These are phyloP conservation scores for Platycheirus rosarum DNA, from an alignment of 2,888 invertebrate genomes.

Conservation along the genomic window DNA sequence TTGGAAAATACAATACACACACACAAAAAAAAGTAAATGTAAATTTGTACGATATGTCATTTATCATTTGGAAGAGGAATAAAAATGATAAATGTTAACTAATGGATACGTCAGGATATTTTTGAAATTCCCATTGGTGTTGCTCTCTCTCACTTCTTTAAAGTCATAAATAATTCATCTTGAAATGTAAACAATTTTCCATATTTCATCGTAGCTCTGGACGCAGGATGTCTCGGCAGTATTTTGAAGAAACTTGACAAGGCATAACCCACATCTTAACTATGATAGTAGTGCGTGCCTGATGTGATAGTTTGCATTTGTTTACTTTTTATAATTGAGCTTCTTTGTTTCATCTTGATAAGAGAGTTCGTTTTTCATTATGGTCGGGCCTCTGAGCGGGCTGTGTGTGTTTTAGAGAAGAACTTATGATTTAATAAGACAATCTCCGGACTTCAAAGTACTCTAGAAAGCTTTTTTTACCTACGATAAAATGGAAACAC, in stretches of 20 bases:
- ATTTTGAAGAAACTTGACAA: conserved; percentile 57
- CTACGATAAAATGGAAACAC: background rate
- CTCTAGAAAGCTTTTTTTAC: background rate
- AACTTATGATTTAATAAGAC: conserved; percentile 20
- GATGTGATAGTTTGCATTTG: conserved; percentile 34
- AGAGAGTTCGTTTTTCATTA: background rate
- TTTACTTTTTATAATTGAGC: conserved; percentile 39
- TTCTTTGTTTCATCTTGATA: conserved; percentile 20
- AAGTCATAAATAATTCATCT: conserved; percentile 71
- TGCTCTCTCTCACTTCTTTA: conserved; percentile 33
- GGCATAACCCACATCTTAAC: conserved; percentile 36
- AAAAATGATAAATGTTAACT: conserved; percentile 70
- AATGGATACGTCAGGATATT: conserved; percentile 67
- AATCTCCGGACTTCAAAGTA: conserved; percentile 1
- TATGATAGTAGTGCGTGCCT: conserved; percentile 15
- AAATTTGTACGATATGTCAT: conserved; percentile 61
- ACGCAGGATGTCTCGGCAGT: conserved; percentile 53
- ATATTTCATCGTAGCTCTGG: conserved; percentile 24
- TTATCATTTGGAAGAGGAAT: conserved; percentile 62
- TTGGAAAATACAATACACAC: conserved; percentile 27
- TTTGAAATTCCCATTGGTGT: conserved; percentile 60
- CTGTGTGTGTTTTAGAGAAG: background rate
- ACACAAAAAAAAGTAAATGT: conserved; percentile 40
- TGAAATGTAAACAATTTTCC: conserved; percentile 54
- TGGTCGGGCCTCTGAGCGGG: too few relatives aligned